Base-by-base conservation (phyloP, 2,113 vertebrate species). In the Toxotes chatareus region DNA sequence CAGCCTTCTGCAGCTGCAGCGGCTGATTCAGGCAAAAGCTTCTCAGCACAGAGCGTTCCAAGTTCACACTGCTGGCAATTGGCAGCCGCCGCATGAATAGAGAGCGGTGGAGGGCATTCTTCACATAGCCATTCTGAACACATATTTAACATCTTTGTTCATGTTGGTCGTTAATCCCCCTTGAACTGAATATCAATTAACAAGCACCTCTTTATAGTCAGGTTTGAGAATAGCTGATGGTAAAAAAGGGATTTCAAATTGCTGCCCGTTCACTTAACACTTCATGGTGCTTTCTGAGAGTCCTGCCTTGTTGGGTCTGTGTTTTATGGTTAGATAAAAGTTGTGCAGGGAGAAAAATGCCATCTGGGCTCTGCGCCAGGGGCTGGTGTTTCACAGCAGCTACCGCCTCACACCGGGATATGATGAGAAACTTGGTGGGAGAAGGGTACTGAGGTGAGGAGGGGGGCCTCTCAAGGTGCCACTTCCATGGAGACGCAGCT, bases 401-500 rank as follows among this genome's bases (percentile, higher is more conserved):
- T 93, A 93, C 95, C 90, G 94, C 95, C 95, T 96, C 95, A 92
- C 96, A 96, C 95, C 90, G 78, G 80, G 90, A 95, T 94, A 94
- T 93, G 94, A 94, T 96, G 96, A 96, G 96, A 96, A 97, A 94
- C 95, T 94, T 95, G 94, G 96, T 68, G 84, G 64, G 81, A 83
- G 77, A 38, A 44, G 31, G 61, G 73, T 17, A 49, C 4, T 21
- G 80, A 80, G 75, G 81, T 66, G 66, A 66, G 80, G 80, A 9
- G 61, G 55, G 51, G 36, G 63, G 93, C 93, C 92, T 94, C 93
- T 96, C 92, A 96, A 96, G 96, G 96, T 97, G 95, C 95, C 95
- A 96, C 96, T 95, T 95, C 97, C 96, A 97, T 97, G 96, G 97
- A 97, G 96, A 97, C 95, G 94, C 96, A 96, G 96, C 96, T 96